Evolutionary conservation across 2,888 invertebrate species (phyloP).

Genomic region (Pseudeuparius sepicola): DNA sequence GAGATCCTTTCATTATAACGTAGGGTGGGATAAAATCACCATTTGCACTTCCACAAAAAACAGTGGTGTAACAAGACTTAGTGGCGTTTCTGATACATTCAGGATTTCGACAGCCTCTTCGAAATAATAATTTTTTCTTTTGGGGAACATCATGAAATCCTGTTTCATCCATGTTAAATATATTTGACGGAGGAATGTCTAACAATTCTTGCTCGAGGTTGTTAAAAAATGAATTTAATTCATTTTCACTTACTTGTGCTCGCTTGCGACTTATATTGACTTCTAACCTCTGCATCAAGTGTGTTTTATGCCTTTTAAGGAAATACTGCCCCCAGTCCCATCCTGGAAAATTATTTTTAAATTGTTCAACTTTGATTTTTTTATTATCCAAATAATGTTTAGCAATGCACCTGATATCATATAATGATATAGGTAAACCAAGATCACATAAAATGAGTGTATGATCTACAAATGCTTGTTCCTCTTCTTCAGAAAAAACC

Average conservation of each 20-base stretch:
- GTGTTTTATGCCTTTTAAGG: constrained; percentile 11
- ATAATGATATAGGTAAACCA: constrained; percentile 8
- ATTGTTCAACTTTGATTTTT: constrained; percentile 9
- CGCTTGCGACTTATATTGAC: constrained; percentile 20
- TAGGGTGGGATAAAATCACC: constrained; percentile 22
- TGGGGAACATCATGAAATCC: constrained; percentile 23
- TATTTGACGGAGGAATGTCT: constrained; percentile 17
- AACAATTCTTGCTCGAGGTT: constrained; percentile 9
- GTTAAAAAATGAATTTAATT: constrained; percentile 14
- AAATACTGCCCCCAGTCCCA: constrained; percentile 13
- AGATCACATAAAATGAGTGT: constrained; percentile 11
- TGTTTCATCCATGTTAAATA: constrained; percentile 22
- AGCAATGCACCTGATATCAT: not conserved
- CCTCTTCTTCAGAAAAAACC: constrained; percentile 9
- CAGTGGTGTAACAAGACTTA: constrained; percentile 24
- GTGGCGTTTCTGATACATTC: constrained; percentile 23
- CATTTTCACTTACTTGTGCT: constrained; percentile 19
- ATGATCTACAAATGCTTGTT: constrained; percentile 13
- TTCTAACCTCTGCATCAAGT: constrained; percentile 19
- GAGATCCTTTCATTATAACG: constrained; percentile 24
- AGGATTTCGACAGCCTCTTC: constrained; percentile 21
- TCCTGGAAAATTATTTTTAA: constrained; percentile 13
- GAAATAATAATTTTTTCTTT: constrained; percentile 21
- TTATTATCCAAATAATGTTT: constrained; percentile 10
- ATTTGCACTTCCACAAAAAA: constrained; percentile 24